These are phyloP conservation scores for Trichoplusia ni DNA, from an alignment of 1,140 invertebrate species.

Conservation along the genomic window DNA sequence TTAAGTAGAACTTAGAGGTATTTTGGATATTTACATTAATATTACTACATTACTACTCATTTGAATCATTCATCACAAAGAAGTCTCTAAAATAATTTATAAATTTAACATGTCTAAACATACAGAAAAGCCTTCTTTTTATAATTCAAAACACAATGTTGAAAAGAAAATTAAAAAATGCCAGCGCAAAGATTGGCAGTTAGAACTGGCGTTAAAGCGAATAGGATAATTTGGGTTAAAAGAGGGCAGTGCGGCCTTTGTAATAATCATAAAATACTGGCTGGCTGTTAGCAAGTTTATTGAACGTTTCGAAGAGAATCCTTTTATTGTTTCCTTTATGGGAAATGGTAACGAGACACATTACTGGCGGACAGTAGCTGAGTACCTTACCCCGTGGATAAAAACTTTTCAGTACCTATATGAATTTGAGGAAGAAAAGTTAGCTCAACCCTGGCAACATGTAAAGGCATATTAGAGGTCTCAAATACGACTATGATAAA, in stretches of 20 bases:
- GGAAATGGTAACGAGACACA: neutral
- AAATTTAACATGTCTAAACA: no score
- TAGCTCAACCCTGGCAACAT: no score
- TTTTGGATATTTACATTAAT: no score
- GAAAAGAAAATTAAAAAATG: slow-evolving; percentile 25
- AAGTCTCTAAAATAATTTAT: no score
- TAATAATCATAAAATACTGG: slow-evolving; percentile 52
- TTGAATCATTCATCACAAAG: no score
- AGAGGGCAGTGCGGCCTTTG: slow-evolving; percentile 38
- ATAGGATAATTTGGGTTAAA: slow-evolving; percentile 52
- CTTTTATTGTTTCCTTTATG: slow-evolving; percentile 47
- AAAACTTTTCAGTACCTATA: neutral
- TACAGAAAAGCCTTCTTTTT: no score
- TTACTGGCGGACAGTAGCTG: neutral
- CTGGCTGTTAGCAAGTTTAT: slow-evolving; percentile 42
- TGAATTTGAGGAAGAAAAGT: no score
- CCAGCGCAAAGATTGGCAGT: slow-evolving; percentile 41
- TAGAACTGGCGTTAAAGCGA: slow-evolving; percentile 47
- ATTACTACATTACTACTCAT: no score
- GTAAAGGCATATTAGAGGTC: no score
- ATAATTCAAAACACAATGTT: slow-evolving; percentile 1
- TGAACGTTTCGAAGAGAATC: slow-evolving; percentile 41
- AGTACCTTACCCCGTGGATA: neutral
- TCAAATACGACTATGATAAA: no score
- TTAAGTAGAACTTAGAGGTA: no score